A percentile compares a stretch with the other conserved stretches of the same genome.
Conservation (phyloP, 2,888 invertebrate genomes). For the Dryadula phaetusa region DNA sequence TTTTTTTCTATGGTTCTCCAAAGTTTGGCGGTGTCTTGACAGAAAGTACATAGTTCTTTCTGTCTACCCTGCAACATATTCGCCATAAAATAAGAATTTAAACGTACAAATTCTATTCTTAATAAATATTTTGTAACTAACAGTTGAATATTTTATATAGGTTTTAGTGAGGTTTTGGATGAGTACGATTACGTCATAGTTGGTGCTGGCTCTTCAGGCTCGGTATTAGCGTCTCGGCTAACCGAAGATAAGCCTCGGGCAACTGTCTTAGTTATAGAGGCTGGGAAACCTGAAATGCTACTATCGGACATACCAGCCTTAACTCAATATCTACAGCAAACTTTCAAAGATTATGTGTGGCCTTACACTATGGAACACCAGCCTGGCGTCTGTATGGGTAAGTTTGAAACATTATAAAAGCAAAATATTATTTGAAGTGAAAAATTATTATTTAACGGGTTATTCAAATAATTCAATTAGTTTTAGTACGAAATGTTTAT, state of each 20-base stretch:
- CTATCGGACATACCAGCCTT: conserved; percentile 84
- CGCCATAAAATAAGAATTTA: too few relatives aligned
- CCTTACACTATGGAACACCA: conserved; percentile 86
- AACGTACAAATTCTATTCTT: too few relatives aligned
- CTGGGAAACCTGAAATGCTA: conserved; percentile 78
- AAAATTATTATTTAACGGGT: not conserved
- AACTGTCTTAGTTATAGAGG: conserved; percentile 87
- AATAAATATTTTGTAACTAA: not conserved
- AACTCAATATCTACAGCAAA: conserved; percentile 83
- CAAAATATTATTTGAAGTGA: not conserved
- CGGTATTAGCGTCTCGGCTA: conserved; percentile 88
- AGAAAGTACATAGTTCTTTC: too few relatives aligned
- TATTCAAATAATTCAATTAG: not conserved
- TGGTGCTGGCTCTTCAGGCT: conserved; percentile 89
- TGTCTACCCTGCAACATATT: too few relatives aligned
- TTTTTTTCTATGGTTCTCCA: too few relatives aligned
- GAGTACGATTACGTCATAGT: conserved; percentile 88
- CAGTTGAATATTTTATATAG: conserved; percentile 24
- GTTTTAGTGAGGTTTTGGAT: conserved; percentile 53
- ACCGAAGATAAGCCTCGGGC: conserved; percentile 83
- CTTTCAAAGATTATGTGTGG: conserved; percentile 83
- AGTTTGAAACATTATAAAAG: conserved; percentile 21
- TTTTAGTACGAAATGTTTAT: not conserved
- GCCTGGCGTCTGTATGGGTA: conserved; percentile 81
- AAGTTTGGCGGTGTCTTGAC: too few relatives aligned